These are phyloP conservation scores for Patagioenas fasciata DNA, from an alignment of 2,113 vertebrate genomes.

Conservation along the genomic window DNA sequence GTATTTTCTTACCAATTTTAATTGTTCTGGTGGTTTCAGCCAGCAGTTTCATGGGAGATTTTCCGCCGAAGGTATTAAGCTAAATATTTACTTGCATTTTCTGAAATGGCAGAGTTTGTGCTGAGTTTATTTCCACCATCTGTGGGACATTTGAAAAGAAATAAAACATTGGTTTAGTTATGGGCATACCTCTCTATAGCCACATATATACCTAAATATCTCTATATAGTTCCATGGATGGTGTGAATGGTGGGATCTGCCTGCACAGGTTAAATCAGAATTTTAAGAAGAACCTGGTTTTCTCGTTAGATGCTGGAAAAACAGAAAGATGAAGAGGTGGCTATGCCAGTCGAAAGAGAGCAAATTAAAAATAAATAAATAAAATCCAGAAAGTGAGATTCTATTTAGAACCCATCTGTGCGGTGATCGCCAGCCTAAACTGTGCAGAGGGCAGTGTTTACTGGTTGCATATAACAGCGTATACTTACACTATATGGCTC, in stretches of 20 bases:
- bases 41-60: not conserved
- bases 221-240: not conserved
- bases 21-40: constrained; percentile 2
- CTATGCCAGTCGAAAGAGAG: constrained; percentile 21
- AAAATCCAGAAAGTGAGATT: not conserved
- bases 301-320: constrained; percentile 32
- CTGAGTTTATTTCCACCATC: not conserved
- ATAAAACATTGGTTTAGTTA: not conserved
- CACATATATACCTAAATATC: not conserved
- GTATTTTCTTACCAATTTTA: not conserved
- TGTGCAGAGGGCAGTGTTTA: not conserved
- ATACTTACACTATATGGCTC: not conserved
- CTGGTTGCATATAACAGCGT: not conserved
- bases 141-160: not conserved
- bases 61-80: constrained; percentile 5
- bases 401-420: not conserved
- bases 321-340: not conserved
- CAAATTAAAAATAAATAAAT: not conserved
- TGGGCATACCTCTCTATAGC: not conserved
- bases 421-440: not conserved
- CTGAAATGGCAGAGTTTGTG: not conserved
- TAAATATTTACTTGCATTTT: constrained; percentile 6
- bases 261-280: constrained; percentile 17
- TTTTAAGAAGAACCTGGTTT: constrained; percentile 2
- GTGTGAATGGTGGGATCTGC: not conserved